phyloP scores from a whole-genome alignment of 92 coral and sea anemone species.

The Palythoa grandiflora region DNA sequence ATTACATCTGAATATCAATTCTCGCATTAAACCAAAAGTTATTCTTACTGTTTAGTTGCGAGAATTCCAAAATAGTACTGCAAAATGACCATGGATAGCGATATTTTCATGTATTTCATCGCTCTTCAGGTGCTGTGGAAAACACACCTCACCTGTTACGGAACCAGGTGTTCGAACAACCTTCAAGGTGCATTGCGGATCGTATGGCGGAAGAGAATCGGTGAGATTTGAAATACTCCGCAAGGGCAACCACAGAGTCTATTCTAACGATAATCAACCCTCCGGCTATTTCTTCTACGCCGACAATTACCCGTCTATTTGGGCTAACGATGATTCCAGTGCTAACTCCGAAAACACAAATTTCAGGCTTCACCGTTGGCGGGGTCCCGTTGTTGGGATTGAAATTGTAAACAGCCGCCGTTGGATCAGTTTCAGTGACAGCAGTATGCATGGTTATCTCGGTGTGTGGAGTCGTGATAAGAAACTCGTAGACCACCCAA shows the following conservation, averaged over 20 bases:
- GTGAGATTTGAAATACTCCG: conserved; percentile 63
- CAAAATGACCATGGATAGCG: neutral
- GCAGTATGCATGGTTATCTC: conserved; percentile 44
- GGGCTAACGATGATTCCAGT: conserved; percentile 22
- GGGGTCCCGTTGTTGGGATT: conserved; percentile 60
- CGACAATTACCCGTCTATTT: conserved; percentile 13
- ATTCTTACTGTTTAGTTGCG: neutral
- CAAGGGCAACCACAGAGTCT: neutral
- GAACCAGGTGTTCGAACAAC: conserved; percentile 56
- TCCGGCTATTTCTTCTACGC: conserved; percentile 64
- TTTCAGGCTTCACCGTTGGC: conserved; percentile 63
- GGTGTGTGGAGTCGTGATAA: conserved; percentile 1
- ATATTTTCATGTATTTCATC: neutral
- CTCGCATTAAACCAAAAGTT: neutral
- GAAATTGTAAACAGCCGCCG: conserved; percentile 38
- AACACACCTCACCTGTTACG: conserved; percentile 47
- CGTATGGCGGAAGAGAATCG: conserved; percentile 27
- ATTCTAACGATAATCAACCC: conserved; percentile 31
- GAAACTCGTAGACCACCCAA: conserved; percentile 17
- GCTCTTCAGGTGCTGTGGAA: conserved; percentile 56
- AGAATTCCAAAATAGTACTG: neutral
- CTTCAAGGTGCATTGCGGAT: conserved; percentile 61
- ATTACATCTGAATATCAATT: too few species aligned
- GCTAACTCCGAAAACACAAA: neutral
- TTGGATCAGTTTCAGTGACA: conserved; percentile 60